Evolutionary conservation across 2,797 vertebrate genomes (phyloP).

Genomic region (Selene dorsalis): DNA sequence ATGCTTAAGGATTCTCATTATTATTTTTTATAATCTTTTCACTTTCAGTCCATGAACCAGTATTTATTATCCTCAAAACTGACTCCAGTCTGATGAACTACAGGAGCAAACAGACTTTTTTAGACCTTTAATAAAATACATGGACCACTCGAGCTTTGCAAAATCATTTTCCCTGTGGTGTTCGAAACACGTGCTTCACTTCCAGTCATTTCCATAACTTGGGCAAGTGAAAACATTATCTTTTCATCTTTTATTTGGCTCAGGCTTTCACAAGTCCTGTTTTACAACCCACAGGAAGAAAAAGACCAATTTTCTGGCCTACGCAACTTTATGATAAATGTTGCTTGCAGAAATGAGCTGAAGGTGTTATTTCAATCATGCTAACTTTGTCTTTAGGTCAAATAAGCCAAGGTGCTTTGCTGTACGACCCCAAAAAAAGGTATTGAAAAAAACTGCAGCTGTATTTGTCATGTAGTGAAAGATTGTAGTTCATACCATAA

Average conservation of each 20-base stretch:
- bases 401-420: slow-evolving; percentile 39
- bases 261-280: slow-evolving; percentile 53
- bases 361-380: slow-evolving; percentile 74
- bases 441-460: slow-evolving; percentile 39
- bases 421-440: slow-evolving; percentile 41
- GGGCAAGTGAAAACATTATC: slow-evolving; percentile 70
- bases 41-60: background rate
- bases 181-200: slow-evolving; percentile 61
- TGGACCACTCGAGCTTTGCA: slow-evolving; percentile 26
- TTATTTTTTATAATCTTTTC: background rate
- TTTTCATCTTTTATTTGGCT: slow-evolving; percentile 77
- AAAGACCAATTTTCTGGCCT: slow-evolving; percentile 58
- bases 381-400: slow-evolving; percentile 49
- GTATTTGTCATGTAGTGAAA: background rate
- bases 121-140: slow-evolving; percentile 25
- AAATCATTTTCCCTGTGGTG: slow-evolving; percentile 24
- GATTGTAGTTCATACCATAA: slow-evolving; percentile 12
- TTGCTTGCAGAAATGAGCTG: slow-evolving; percentile 63
- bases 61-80: background rate
- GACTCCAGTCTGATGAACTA: slow-evolving; percentile 26
- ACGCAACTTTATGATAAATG: slow-evolving; percentile 67
- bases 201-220: slow-evolving; percentile 58
- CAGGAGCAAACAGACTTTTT: slow-evolving; percentile 28
- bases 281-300: slow-evolving; percentile 67
- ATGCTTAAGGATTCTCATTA: background rate